Percentiles rank a stretch among this genome's conserved stretches.
Conservation (phyloP, 2,113 vertebrate species). For the Erythrolamprus reginae region DNA sequence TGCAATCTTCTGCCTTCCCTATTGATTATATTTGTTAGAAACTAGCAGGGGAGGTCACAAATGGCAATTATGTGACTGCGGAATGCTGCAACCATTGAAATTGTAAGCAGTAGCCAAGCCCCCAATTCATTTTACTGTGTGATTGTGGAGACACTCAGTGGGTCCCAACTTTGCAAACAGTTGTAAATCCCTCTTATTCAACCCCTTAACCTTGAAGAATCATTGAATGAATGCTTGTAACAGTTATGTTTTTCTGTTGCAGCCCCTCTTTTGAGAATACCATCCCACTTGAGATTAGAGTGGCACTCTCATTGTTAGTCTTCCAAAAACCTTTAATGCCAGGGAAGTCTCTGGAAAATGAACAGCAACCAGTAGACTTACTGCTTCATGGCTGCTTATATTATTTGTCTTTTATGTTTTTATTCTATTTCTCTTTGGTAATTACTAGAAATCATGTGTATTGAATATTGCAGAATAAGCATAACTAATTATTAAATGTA, state of each 20-base stretch:
- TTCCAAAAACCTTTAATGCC: not conserved
- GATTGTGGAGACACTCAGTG: not conserved
- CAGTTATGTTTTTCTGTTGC: not conserved
- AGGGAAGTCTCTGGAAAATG: not conserved
- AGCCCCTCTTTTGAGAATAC: not conserved
- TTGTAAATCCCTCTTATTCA: not conserved
- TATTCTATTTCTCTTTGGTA: not conserved
- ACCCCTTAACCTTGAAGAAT: not conserved
- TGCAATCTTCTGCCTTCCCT: not conserved
- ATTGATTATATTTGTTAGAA: not conserved
- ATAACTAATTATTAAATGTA: not conserved
- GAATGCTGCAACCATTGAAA: not conserved
- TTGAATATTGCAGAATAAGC: not conserved
- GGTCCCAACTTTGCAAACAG: not conserved
- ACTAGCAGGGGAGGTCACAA: not conserved
- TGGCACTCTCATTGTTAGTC: not conserved
- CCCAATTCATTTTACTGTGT: not conserved
- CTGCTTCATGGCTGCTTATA: not conserved
- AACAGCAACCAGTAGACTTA: not conserved
- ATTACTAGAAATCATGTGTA: not conserved
- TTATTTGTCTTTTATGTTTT: not conserved
- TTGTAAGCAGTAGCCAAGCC: not conserved
- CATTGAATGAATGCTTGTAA: not conserved
- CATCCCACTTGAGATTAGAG: not conserved
- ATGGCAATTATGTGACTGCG: not conserved